Percentiles rank a stretch among this genome's conserved stretches.
Evolutionary conservation across 2,113 vertebrate species (phyloP).

Genomic region (Catharus minimus): DNA sequence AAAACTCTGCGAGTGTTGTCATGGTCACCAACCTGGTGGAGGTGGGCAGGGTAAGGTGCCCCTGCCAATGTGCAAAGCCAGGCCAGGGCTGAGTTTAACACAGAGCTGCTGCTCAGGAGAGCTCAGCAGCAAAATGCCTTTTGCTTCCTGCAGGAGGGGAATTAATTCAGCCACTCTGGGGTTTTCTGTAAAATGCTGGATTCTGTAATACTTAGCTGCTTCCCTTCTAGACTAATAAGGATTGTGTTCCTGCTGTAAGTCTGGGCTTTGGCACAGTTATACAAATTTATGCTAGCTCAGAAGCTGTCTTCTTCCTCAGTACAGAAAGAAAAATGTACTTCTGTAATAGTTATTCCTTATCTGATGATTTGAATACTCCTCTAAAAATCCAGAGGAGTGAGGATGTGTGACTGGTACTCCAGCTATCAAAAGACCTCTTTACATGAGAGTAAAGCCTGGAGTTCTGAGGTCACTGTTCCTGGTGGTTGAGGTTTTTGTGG

Average conservation of each 20-base stretch:
- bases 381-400: not conserved
- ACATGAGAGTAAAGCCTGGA: not conserved
- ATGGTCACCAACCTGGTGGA: slow-evolving; percentile 99
- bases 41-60: slow-evolving; percentile 91
- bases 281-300: slow-evolving; percentile 18
- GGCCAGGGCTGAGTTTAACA: not conserved
- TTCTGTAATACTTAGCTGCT: not conserved
- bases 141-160: not conserved
- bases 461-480: not conserved
- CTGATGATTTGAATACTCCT: not conserved
- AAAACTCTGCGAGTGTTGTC: slow-evolving; percentile 95
- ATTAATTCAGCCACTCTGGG: not conserved
- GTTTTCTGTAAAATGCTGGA: not conserved
- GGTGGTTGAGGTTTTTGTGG: not conserved
- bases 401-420: not conserved
- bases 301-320: not conserved
- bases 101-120: not conserved
- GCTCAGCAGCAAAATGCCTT: not conserved
- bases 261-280: not conserved
- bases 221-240: not conserved
- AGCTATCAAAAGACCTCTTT: not conserved
- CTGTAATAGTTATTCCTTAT: not conserved
- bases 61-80: not conserved
- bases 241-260: not conserved
- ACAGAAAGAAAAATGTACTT: not conserved